Base-by-base conservation (phyloP, 1,140 invertebrate genomes). In the Hyposmocoma kahamanoa region DNA sequence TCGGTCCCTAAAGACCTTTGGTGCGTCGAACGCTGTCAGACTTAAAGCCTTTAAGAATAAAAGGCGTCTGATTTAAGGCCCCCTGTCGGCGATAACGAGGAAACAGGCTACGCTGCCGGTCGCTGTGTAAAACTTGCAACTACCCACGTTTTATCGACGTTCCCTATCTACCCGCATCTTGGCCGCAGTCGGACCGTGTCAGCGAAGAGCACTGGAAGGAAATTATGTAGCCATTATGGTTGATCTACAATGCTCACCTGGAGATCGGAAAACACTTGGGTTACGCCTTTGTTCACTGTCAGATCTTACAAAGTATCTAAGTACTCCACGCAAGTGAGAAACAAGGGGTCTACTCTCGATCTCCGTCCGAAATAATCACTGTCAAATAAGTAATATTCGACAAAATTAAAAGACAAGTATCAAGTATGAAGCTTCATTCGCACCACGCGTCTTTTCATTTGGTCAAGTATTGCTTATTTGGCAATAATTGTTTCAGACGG, bases 181-280 rank as follows among this genome's bases (percentile, higher is more conserved):
- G 53, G 56, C 59, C 59, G 56, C 61, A 75, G 57, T 73, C 59
- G 56, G 50, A 58, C 56, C 48, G 59, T 57, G 67, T 73, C 72
- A 73, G 73, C 68, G 56, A 43, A 52, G 50, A 59, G 49, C 54
- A 52, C 55, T 53, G 56, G 65, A 72, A 62, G 61, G 61, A 62
- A 79, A 70, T 78, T 75, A 73, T 71, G 67, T 70, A 46, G 50
- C 72, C 57, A 67, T 76, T 81, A 66, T 38, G 49, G 56, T 42
- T 67, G 61, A 71, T 64, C 47, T 62, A 76, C 57, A 53, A 59
- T 59, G 45, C 52, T 44, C 46, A 36, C 32, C 32, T 36, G 32
- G 13, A 36, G 32, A 36, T 36, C 15, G 13, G 32, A 17, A 17
- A 36, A 8, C 13, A 15, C 32, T 8, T 1, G 6, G 32, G 2